Evolutionary conservation across 1,140 invertebrate species (phyloP), one percentile per base, ranked within the genome.

Genomic region (Rhynchophorus ferrugineus): DNA sequence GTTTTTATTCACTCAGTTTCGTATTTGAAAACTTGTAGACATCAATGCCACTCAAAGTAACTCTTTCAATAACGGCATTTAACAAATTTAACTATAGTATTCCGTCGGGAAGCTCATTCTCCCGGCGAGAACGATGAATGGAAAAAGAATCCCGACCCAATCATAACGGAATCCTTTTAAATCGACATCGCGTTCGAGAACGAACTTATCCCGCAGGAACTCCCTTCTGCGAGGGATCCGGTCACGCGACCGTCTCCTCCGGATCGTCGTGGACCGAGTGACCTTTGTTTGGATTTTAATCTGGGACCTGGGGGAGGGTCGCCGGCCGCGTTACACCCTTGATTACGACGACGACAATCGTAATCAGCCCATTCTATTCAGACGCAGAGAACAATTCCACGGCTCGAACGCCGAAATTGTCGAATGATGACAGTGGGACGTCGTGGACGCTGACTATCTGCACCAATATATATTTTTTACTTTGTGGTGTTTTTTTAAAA

Each of bases 321-420:
- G 51, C 41, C 19, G 51, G 18, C 44, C 29, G 38, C 24, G 29
- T 13, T 3, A 38, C 42, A 18, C 34, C 46, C 45, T 24, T 35
- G 51, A 46, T 39, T 16, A 24, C 50, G 51, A 54, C 44, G 48
- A 61, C 58, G 58, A 63, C 61, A 63, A 63, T 59, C 60, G 61
- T 63, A 63, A 63, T 63, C 61, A 63, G 59, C 50, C 57, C 44
- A 59, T 61, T 63, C 61, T 61, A 63, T 63, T 61, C 57, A 61
- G 60, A 62, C 57, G 61, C 61, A 56, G 44, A 42, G 49, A 46
- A 63, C 61, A 61, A 61, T 63, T 47, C 39, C 44, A 37, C 49
- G 38, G 54, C 38, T 50, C 43, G 46, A 52, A 45, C 37, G 39
- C 53, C 53, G 47, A 42, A 57, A 49, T 50, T 56, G 47, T 38